Percentiles rank a stretch among this genome's conserved stretches.
Evolutionary conservation across 2,113 vertebrate genomes (phyloP).

Genomic region (Oncorhynchus keta): DNA sequence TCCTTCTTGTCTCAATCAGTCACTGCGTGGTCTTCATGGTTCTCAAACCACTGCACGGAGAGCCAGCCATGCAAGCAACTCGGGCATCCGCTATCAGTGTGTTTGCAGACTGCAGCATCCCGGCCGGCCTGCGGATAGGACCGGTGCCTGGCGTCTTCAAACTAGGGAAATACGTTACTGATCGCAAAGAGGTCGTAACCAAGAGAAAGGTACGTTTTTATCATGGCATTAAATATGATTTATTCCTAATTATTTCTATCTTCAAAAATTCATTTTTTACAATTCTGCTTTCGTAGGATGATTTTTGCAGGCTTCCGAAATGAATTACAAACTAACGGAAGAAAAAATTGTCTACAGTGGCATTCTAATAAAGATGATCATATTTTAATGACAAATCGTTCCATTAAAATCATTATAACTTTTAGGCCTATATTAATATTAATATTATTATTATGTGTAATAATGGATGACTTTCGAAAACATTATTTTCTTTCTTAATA

Average conservation of each 20-base stretch:
- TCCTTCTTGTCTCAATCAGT: slow-evolving; percentile 61
- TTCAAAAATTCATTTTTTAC: background rate
- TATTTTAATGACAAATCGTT: no score
- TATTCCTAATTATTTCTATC: background rate
- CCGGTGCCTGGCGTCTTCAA: slow-evolving; percentile 92
- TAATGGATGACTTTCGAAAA: background rate
- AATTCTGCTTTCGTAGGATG: background rate
- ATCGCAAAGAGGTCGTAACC: slow-evolving; percentile 91
- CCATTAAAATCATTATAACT: no score
- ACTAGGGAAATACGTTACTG: slow-evolving; percentile 95
- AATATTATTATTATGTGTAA: no score
- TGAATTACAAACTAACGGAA: no score
- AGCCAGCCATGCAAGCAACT: slow-evolving; percentile 67
- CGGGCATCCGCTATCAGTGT: slow-evolving; percentile 85
- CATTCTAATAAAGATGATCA: background rate
- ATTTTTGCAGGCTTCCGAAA: no score
- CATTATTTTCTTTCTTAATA: background rate
- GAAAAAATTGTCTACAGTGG: background rate
- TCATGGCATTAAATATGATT: background rate
- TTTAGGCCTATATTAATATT: no score
- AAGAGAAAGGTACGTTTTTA: slow-evolving; percentile 91
- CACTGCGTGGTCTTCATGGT: slow-evolving; percentile 71
- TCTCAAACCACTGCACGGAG: slow-evolving; percentile 75
- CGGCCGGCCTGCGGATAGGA: slow-evolving; percentile 91
- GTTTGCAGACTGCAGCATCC: slow-evolving; percentile 90